phyloP scores from a whole-genome alignment of 2,888 invertebrate species.

The Loripinus fragilis region DNA sequence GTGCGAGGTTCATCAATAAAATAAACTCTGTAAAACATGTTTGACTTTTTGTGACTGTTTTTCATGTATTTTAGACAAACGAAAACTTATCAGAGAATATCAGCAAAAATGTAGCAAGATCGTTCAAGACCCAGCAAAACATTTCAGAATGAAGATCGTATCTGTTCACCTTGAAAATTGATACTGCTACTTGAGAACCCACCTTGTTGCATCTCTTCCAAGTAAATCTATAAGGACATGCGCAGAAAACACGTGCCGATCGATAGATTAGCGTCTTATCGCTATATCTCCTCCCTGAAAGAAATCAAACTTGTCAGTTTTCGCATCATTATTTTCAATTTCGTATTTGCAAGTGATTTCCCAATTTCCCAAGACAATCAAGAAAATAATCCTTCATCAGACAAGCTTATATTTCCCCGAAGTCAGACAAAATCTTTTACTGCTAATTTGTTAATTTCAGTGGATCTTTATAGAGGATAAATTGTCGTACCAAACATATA shows the following conservation, averaged over 20 bases:
- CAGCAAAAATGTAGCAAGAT: no score
- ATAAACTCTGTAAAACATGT: no score
- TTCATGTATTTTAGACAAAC: no score
- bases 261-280: constrained; percentile 4
- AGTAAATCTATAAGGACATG: neutral
- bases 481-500: constrained; percentile 16
- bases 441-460: constrained; percentile 18
- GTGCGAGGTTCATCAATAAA: no score
- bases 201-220: neutral
- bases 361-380: constrained; percentile 8
- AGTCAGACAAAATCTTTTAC: constrained; percentile 1
- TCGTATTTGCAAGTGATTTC: constrained; percentile 6
- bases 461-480: constrained; percentile 18
- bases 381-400: neutral
- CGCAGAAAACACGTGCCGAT: neutral
- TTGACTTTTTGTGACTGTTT: no score
- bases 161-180: neutral
- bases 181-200: neutral
- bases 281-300: neutral
- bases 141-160: no score
- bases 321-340: constrained; percentile 16
- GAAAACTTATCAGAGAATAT: no score
- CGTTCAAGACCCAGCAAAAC: no score
- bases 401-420: constrained; percentile 13
- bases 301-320: constrained; percentile 13